A percentile compares a stretch with the other conserved stretches of the same genome.
phyloP scores from a whole-genome alignment of 2,113 vertebrate genomes.

The Trinectes maculatus region DNA sequence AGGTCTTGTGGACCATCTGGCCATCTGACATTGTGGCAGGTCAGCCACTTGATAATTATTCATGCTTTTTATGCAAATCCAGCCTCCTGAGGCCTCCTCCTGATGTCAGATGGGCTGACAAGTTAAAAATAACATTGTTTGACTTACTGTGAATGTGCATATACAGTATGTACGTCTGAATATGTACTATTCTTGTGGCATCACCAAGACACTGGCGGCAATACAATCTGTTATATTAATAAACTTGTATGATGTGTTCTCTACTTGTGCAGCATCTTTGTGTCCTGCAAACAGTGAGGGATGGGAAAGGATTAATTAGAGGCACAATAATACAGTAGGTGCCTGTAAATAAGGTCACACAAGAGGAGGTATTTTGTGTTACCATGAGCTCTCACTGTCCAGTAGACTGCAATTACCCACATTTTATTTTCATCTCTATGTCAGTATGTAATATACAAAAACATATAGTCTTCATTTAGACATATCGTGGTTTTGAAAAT shows the following conservation, averaged over 20 bases:
- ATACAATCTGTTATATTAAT: constrained; percentile 2
- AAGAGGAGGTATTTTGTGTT: background rate
- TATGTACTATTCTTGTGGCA: constrained; percentile 1
- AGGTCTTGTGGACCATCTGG: constrained; percentile 5
- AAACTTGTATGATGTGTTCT: constrained; percentile 8
- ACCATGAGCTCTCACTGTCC: no score
- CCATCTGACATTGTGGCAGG: constrained; percentile 27
- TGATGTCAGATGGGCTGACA: constrained; percentile 16
- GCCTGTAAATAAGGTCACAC: constrained; percentile 10
- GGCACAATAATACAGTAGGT: background rate
- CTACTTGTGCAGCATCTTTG: background rate
- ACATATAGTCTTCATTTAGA: no score
- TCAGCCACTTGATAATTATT: constrained; percentile 28
- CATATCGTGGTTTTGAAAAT: no score
- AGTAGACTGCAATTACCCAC: no score
- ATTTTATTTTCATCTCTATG: no score
- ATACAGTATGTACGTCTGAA: background rate
- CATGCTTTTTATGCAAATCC: constrained; percentile 47
- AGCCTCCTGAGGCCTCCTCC: background rate
- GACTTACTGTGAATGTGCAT: background rate
- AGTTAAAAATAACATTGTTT: constrained; percentile 4
- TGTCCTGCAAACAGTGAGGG: constrained; percentile 3
- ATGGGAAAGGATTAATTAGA: constrained; percentile 1
- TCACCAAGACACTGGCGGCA: background rate
- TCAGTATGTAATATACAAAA: no score